Evolutionary conservation across 2,888 invertebrate genomes (phyloP).

Genomic region (Papilio gigon): DNA sequence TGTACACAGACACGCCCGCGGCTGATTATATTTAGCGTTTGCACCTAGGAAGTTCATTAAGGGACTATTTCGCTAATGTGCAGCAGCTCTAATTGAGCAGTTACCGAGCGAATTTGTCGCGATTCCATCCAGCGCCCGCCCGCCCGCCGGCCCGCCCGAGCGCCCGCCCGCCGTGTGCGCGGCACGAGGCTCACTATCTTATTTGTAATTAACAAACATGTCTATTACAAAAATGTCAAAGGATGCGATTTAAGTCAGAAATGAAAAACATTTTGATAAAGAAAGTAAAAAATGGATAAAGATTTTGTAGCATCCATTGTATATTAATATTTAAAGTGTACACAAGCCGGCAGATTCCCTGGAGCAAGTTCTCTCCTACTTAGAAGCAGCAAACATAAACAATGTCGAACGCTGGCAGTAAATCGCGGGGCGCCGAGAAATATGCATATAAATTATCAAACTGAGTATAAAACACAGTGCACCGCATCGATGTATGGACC

Average conservation of each 20-base stretch:
- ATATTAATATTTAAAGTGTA: not conserved
- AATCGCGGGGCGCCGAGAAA: slow-evolving; percentile 59
- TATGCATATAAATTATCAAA: slow-evolving; percentile 64
- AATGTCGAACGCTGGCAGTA: slow-evolving; percentile 50
- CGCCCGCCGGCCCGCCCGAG: slow-evolving; percentile 42
- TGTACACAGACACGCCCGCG: slow-evolving; percentile 44
- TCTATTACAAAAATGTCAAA: too few species aligned
- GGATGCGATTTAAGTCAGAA: not conserved
- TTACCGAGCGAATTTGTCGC: slow-evolving; percentile 39
- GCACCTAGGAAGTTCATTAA: slow-evolving; percentile 69
- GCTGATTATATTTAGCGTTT: slow-evolving; percentile 61
- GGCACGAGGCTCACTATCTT: slow-evolving; percentile 24
- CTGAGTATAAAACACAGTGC: slow-evolving; percentile 52
- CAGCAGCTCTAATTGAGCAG: slow-evolving; percentile 60
- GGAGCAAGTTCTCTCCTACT: slow-evolving; percentile 7
- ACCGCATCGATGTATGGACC: slow-evolving; percentile 57
- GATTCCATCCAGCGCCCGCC: not conserved
- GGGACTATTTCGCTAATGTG: slow-evolving; percentile 60
- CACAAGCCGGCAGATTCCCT: slow-evolving; percentile 13
- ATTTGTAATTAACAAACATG: not conserved
- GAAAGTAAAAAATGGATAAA: not conserved
- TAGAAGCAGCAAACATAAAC: slow-evolving; percentile 41
- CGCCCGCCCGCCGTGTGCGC: slow-evolving; percentile 45
- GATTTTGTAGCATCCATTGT: not conserved
- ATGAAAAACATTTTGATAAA: not conserved